These are phyloP conservation scores for Epinotia brunnichana DNA, from an alignment of 2,888 invertebrate species.

Conservation along the genomic window DNA sequence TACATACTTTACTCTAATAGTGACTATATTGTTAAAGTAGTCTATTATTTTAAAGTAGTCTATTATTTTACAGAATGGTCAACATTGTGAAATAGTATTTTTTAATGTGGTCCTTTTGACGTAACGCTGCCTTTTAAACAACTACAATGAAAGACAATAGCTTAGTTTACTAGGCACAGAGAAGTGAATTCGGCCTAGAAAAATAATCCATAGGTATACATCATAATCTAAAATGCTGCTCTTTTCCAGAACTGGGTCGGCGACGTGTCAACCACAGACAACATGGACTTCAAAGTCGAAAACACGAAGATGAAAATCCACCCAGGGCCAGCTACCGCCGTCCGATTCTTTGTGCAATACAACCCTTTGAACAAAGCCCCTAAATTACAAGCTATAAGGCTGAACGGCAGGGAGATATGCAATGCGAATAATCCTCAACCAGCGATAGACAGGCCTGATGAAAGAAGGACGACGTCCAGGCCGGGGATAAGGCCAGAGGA, in stretches of 20 bases:
- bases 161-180: too few species aligned
- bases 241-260: slow-evolving; percentile 83
- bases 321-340: slow-evolving; percentile 81
- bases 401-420: slow-evolving; percentile 85
- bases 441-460: slow-evolving; percentile 56
- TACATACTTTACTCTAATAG: too few species aligned
- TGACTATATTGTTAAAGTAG: too few species aligned
- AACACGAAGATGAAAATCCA: slow-evolving; percentile 83
- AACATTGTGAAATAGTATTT: too few species aligned
- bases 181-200: too few species aligned
- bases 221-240: neutral
- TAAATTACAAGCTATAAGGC: slow-evolving; percentile 73
- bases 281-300: slow-evolving; percentile 83
- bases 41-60: too few species aligned
- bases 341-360: slow-evolving; percentile 85
- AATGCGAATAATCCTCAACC: slow-evolving; percentile 71
- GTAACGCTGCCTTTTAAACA: too few species aligned
- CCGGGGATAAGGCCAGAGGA: slow-evolving; percentile 59
- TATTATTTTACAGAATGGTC: too few species aligned
- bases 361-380: slow-evolving; percentile 78
- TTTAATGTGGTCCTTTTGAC: too few species aligned
- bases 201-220: too few species aligned
- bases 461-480: slow-evolving; percentile 36
- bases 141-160: too few species aligned
- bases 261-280: slow-evolving; percentile 83